Conservation (phyloP, 2,888 invertebrate genomes). For the Ephialtes manifestator region DNA sequence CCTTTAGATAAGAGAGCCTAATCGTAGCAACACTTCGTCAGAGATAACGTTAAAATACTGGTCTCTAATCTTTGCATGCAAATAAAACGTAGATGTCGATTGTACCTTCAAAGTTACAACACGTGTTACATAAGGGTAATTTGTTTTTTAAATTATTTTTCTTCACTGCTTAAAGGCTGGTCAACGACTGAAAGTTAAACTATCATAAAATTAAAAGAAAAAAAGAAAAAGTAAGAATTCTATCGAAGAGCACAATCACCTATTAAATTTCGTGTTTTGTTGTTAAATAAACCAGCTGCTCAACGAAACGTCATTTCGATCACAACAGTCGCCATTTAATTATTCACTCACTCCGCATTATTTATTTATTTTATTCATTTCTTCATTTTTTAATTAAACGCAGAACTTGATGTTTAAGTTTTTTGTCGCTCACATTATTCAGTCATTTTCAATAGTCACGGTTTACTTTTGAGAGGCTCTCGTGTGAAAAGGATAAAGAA, state of each 20-base stretch:
- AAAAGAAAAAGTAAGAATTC: background rate
- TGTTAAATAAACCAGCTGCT: background rate
- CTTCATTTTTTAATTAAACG: background rate
- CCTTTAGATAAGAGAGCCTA: background rate
- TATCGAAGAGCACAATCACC: constrained; percentile 16
- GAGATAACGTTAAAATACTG: constrained; percentile 28
- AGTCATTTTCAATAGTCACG: background rate
- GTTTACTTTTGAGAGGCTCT: too few species aligned
- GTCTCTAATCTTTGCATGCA: constrained; percentile 30
- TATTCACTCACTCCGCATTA: constrained; percentile 20
- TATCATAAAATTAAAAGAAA: background rate
- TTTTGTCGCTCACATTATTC: background rate
- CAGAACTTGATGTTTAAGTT: background rate
- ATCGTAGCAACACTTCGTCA: background rate
- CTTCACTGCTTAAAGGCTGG: constrained; percentile 11
- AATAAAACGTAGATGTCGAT: constrained; percentile 14
- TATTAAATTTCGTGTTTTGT: background rate
- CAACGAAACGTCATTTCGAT: background rate
- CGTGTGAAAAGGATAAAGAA: background rate
- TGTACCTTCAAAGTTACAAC: background rate
- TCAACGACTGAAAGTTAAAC: background rate
- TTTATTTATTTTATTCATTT: background rate
- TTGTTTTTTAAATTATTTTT: background rate
- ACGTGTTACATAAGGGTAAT: constrained; percentile 11
- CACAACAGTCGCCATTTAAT: background rate